Base-by-base conservation (phyloP, 2,888 invertebrate genomes). In the Xanthia icteritia region DNA sequence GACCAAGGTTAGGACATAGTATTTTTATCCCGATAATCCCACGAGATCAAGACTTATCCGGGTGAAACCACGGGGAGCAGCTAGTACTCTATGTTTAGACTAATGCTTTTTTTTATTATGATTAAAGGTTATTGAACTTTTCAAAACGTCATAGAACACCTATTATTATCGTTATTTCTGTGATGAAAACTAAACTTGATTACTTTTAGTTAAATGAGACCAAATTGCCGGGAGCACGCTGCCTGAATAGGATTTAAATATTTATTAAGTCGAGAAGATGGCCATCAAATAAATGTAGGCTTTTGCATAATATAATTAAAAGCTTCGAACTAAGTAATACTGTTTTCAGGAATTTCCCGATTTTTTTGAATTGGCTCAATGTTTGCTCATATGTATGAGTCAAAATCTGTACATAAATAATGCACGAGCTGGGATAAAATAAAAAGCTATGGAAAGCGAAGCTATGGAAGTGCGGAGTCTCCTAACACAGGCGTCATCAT, bases 211-310 rank as follows among this genome's bases (percentile, higher is more conserved):
- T 31, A 31, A 36, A 36, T 54, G 0, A 60, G 4, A 13, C 39
- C 2, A 39, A 58, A 17, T 60, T 27, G 11, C 20, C 2, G 2
- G 27, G 3, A 54, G 0, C 69, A 27, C 27, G 31, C 36, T 77
- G n/a, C 58, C 27, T 45, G 64, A 42, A 76, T 23, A 54, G 27
- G 0, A 61, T 68, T 69, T 17, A 31, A 60, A 60, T 65, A 42
- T 17, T 64, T 48, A 48, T 45, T 39, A n/a, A 17, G 13, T 17
- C 39, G 17, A 74, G 27, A n/a, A 31, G 17, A 48, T 31, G 56
- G 23, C 15, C 9, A 39, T 27, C 11, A 66, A 66, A 54, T 54
- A 64, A 54, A 64, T 64, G 8, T 63, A 45, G 36, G 45, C 8
- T 54, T 48, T 76, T 63, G 63, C 42, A 36, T 45, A 13, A n/a